Percentiles rank a stretch among this genome's conserved stretches.
Evolutionary conservation across 2,888 invertebrate species (phyloP).

Genomic region (Tipula lateralis): DNA sequence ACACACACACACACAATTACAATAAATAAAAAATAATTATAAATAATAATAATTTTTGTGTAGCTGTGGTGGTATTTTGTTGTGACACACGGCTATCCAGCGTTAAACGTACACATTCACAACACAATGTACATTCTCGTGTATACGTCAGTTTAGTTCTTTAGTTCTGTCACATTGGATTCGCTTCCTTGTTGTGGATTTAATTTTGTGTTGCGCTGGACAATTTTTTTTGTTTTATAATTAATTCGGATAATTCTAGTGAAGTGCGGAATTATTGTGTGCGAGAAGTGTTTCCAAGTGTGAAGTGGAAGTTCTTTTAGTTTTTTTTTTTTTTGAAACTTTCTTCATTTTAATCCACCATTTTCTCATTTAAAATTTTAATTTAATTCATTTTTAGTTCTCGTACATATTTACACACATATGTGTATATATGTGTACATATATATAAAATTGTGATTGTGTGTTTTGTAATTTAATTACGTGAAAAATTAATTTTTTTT

Average conservation of each 20-base stretch:
- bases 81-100: constrained; percentile 19
- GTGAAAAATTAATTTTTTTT: constrained; percentile 11
- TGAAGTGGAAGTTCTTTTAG: constrained; percentile 6
- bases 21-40: background rate
- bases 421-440: too few relatives aligned
- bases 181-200: constrained; percentile 25
- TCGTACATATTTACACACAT: background rate
- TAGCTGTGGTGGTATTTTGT: background rate
- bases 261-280: background rate
- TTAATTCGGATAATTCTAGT: background rate
- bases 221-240: background rate
- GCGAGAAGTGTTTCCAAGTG: background rate
- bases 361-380: background rate
- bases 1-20: background rate
- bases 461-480: constrained; percentile 20
- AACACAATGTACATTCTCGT: background rate
- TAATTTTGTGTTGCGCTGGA: constrained; percentile 26
- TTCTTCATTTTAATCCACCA: constrained; percentile 14
- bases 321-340: background rate
- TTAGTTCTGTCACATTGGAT: background rate
- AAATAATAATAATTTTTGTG: constrained; percentile 3
- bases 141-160: constrained; percentile 19
- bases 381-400: constrained; percentile 4
- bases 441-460: background rate
- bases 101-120: background rate